Evolutionary conservation across 2,113 vertebrate species (phyloP).

Genomic region (Spilogale gracilis): DNA sequence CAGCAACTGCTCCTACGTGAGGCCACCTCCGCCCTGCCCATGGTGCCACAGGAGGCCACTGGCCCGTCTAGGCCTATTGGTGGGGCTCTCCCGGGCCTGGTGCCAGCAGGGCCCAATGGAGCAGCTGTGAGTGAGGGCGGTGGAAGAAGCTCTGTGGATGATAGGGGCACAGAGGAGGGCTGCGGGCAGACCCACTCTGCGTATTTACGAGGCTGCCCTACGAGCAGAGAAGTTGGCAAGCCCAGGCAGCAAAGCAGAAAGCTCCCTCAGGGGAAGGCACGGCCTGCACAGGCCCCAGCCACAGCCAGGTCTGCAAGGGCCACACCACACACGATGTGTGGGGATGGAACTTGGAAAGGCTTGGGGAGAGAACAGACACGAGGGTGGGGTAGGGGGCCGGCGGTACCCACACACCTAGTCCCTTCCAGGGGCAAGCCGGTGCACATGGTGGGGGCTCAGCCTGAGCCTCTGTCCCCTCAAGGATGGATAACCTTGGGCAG

Average conservation of each 20-base stretch:
- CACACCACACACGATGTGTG: no score
- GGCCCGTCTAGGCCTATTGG: not conserved
- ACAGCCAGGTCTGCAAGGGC: not conserved
- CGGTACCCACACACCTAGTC: not conserved
- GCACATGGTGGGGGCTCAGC: not conserved
- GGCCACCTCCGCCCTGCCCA: not conserved
- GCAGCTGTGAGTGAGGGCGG: not conserved
- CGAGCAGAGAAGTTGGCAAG: not conserved
- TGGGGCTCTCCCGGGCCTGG: not conserved
- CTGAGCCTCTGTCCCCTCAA: slow-evolving; percentile 68
- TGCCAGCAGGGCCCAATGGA: not conserved
- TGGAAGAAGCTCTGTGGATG: not conserved
- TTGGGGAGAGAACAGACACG: not conserved
- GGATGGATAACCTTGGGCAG: fast-evolving
- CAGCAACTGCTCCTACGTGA: not conserved
- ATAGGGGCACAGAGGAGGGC: not conserved
- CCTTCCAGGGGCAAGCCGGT: not conserved
- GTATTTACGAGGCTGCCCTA: not conserved
- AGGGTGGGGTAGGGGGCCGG: not conserved
- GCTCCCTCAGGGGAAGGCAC: not conserved
- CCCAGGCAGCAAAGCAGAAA: not conserved
- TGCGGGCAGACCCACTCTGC: not conserved
- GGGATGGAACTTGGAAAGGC: not conserved
- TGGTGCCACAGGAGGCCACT: not conserved
- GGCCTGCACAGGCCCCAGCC: not conserved